Percentiles rank a stretch among this genome's conserved stretches.
Conservation (phyloP, 1,140 invertebrate genomes). For the Rhopalosiphum maidis region DNA sequence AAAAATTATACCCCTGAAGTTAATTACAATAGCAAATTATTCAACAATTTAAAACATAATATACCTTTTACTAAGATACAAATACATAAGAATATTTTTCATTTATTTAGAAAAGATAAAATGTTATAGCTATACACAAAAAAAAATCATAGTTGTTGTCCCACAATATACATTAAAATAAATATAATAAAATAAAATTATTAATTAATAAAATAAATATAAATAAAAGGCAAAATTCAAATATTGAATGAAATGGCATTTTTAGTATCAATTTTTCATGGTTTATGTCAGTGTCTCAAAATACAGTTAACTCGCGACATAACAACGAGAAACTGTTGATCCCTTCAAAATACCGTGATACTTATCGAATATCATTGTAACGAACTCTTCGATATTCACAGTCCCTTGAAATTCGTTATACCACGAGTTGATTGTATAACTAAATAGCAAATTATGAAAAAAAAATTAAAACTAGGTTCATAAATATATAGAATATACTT, state of each 20-base stretch:
- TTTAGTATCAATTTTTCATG: background rate
- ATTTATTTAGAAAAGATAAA: background rate
- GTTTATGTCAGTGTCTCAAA: background rate
- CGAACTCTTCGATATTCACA: too few relatives aligned
- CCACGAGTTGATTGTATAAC: background rate
- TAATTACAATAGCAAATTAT: background rate
- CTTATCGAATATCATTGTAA: too few relatives aligned
- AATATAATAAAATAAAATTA: too few relatives aligned
- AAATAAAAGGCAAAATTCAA: background rate
- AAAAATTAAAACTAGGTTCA: too few relatives aligned
- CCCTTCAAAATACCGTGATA: too few relatives aligned
- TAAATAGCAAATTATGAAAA: background rate
- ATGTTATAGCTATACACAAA: background rate
- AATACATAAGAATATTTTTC: background rate
- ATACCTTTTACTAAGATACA: background rate
- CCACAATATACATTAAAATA: too few relatives aligned
- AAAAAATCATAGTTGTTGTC: background rate
- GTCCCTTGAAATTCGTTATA: too few relatives aligned
- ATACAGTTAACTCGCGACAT: too few relatives aligned
- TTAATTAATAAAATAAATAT: too few relatives aligned
- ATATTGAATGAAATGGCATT: background rate
- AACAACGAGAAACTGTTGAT: too few relatives aligned
- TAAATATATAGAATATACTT: too few relatives aligned
- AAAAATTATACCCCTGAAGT: too few relatives aligned
- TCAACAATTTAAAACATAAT: background rate